Base-by-base conservation (phyloP, 2,888 invertebrate species). In the Habroteleia sp. region DNA sequence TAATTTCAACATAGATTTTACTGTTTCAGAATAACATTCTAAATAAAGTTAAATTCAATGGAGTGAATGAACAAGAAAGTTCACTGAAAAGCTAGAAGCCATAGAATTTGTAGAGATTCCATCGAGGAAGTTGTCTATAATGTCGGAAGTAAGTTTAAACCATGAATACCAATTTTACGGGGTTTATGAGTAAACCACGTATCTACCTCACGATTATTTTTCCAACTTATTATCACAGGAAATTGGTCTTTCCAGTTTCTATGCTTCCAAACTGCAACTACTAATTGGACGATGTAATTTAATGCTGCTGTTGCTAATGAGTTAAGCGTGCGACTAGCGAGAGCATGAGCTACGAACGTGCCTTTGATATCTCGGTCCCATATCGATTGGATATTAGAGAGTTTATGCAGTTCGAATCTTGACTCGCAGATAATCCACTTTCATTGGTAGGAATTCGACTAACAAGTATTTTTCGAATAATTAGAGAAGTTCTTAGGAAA, bases 211-310 rank as follows among this genome's bases (percentile, higher is more conserved):
- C 25, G 23, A 52, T 37, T 41, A 56, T 66, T 73, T 54, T 76
- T 78, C 50, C 60, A 65, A 68, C 63, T 72, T 71, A 62, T 78
- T 72, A 77, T 77, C 76, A 62, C 52, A 39, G 63, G 69, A 74
- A 78, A 77, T 46, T 42, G 75, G 77, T 77, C 77, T 78, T 77
- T 76, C 68, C 48, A 73, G 74, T 79, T 78, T 80, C 78, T 71
- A 71, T 63, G 78, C 75, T 76, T 74, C 66, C 77, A 46, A 75
- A 77, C 72, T 74, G 72, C 66, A 76, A 80, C 77, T 81, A 80
- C 81, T 83, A 83, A 83, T 83, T 83, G 80, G 78, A 81, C 73
- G 69, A 77, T 75, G 81, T 80, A 82, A 81, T 82, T 83, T 81
- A 82, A 79, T 80, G 76, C 75, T 39, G 63, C 76, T 78, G 77